These are phyloP conservation scores for Macrochelys suwanniensis DNA, from an alignment of 2,797 vertebrate species.

Conservation along the genomic window DNA sequence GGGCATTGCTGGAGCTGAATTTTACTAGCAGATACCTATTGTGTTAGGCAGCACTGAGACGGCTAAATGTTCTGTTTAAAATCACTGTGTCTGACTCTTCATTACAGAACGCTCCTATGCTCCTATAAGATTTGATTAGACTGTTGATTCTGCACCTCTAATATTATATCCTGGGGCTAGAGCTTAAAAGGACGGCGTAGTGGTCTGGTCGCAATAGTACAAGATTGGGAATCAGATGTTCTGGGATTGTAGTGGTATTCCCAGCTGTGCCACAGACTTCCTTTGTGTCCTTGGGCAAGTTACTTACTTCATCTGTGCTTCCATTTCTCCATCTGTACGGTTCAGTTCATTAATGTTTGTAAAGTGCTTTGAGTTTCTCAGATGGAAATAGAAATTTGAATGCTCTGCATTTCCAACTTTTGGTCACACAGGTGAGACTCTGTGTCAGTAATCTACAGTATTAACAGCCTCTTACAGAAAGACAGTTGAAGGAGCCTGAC, in stretches of 20 bases:
- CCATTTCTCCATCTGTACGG: not conserved
- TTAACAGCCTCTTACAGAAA: not conserved
- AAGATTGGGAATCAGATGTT: not conserved
- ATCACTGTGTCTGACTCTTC: not conserved
- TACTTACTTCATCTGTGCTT: not conserved
- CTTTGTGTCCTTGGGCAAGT: not conserved
- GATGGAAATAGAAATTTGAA: not conserved
- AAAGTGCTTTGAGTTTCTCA: not conserved
- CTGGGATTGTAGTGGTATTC: not conserved
- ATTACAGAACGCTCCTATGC: not conserved
- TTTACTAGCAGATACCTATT: not conserved
- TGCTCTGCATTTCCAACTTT: not conserved
- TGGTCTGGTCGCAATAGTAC: not conserved
- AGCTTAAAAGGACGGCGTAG: not conserved
- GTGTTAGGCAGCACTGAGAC: not conserved
- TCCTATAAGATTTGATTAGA: not conserved
- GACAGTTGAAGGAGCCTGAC: not conserved
- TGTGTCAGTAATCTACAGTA: not conserved
- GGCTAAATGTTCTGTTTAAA: not conserved
- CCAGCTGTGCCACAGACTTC: not conserved
- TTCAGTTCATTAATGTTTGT: not conserved
- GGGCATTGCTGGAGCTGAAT: not conserved
- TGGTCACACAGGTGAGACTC: slow-evolving; percentile 29
- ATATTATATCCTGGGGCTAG: not conserved
- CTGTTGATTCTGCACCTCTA: not conserved